Conservation (phyloP, 2,888 invertebrate species). For the Formica aserva region DNA sequence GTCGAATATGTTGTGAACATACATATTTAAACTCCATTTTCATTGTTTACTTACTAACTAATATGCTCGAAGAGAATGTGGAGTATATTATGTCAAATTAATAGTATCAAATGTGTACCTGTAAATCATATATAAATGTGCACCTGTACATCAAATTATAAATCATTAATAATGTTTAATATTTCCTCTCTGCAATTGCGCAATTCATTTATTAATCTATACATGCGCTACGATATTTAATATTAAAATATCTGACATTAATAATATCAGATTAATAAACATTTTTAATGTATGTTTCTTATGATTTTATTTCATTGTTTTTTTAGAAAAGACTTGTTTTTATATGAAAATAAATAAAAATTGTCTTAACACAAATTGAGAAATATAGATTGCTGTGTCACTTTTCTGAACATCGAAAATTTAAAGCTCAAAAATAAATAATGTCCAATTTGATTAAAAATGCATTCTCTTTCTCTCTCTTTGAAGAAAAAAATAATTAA, state of each 20-base stretch:
- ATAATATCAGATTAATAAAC: not conserved
- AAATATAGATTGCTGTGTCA: not conserved
- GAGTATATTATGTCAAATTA: not conserved
- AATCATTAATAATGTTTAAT: not conserved
- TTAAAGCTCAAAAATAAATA: not conserved
- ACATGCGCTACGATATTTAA: not conserved
- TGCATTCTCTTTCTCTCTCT: not conserved
- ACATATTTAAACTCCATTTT: slow-evolving; percentile 17
- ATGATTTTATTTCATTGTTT: not conserved
- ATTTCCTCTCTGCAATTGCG: not conserved
- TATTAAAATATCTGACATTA: slow-evolving; percentile 7
- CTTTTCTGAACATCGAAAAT: not conserved
- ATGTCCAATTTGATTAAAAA: not conserved
- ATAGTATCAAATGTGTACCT: not conserved
- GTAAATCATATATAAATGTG: not conserved
- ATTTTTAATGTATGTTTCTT: not conserved
- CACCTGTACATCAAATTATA: not conserved
- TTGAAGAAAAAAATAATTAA: not conserved
- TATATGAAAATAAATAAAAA: not conserved
- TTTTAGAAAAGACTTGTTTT: not conserved
- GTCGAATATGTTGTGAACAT: not conserved
- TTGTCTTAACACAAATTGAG: not conserved
- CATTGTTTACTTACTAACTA: not conserved
- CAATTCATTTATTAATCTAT: not conserved
- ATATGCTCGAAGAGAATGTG: not conserved